Base-by-base conservation (phyloP, 23 tunicate species). In the Oikopleura dioica region DNA sequence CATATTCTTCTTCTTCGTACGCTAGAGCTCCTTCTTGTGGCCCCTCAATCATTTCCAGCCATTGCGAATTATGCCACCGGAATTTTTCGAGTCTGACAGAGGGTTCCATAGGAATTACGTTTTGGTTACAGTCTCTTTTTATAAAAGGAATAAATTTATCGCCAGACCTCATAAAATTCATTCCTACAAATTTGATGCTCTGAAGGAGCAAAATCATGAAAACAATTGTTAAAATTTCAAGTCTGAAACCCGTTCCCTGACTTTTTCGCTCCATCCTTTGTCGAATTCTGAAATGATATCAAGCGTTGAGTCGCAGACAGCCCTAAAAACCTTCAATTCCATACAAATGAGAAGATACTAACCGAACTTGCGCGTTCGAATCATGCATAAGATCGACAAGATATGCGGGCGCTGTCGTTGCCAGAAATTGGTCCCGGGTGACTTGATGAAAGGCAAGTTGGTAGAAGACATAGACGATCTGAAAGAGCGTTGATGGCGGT, bases 1-100 rank as follows among this genome's bases (percentile, higher is more conserved):
- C n/a, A n/a, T n/a, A n/a, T n/a, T n/a, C n/a, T n/a, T n/a, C n/a
- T n/a, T 84, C 83, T 36, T 83, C 95, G 0, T 80, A 84, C 1
- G 75, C 80, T 0, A 69, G 81, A 0, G 77, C 85, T 50, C 79
- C 76, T 37, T 81, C 79, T 38, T 83, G 87, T 58, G 82, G 86
- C 36, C 77, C 86, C 77, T 85, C 86, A 26, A 91, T 83, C 92
- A 94, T 94, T 16, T 94, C 99, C 24, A 94, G 85, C 99, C 99
- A 94, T 79, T 94, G 99, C 21, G 99, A 86, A 59, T 94, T 94
- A 76, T 94, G 99, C 94, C 94, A 94, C 1, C 83, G 81, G 69
- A 94, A 94, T 79, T 94, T 94, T 33, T 86, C 85, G 28, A 83
- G 35, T 50, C 78, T 77, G n/a, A n/a, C n/a, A n/a, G n/a, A n/a